These are phyloP conservation scores for Heliconius cydno DNA, from an alignment of 2,888 invertebrate species.

Conservation along the genomic window DNA sequence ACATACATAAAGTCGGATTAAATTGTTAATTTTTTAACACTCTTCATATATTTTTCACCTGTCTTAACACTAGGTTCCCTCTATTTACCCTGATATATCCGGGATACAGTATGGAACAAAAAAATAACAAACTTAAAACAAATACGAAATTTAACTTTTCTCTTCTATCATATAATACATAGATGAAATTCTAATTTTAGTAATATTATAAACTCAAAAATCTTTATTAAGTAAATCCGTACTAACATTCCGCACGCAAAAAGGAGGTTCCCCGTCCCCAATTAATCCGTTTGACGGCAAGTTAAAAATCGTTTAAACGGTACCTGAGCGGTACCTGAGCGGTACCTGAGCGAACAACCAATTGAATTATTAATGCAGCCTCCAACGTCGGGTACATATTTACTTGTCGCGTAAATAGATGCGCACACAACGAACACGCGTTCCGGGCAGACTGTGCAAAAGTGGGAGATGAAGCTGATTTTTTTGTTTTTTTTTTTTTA, in stretches of 20 bases:
- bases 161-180: background rate
- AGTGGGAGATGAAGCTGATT: slow-evolving; percentile 19
- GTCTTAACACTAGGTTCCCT: background rate
- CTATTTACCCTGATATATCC: background rate
- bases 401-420: slow-evolving; percentile 83
- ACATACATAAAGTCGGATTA: background rate
- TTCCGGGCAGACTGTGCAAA: slow-evolving; percentile 63
- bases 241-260: slow-evolving; percentile 30
- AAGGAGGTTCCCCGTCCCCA: slow-evolving; percentile 54
- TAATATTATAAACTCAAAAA: slow-evolving; percentile 17
- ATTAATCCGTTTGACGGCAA: slow-evolving; percentile 79
- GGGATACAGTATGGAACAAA: background rate
- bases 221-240: slow-evolving; percentile 15
- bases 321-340: slow-evolving; percentile 57
- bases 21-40: background rate
- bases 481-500: background rate
- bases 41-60: too few species aligned
- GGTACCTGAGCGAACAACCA: slow-evolving; percentile 77
- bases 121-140: background rate
- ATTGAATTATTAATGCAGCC: slow-evolving; percentile 84
- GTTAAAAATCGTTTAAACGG: slow-evolving; percentile 83
- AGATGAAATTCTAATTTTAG: background rate
- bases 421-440: slow-evolving; percentile 83
- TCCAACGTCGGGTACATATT: slow-evolving; percentile 82
- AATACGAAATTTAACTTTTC: background rate